Conservation (phyloP, 2,888 invertebrate genomes). For the Diadegma fenestrale region DNA sequence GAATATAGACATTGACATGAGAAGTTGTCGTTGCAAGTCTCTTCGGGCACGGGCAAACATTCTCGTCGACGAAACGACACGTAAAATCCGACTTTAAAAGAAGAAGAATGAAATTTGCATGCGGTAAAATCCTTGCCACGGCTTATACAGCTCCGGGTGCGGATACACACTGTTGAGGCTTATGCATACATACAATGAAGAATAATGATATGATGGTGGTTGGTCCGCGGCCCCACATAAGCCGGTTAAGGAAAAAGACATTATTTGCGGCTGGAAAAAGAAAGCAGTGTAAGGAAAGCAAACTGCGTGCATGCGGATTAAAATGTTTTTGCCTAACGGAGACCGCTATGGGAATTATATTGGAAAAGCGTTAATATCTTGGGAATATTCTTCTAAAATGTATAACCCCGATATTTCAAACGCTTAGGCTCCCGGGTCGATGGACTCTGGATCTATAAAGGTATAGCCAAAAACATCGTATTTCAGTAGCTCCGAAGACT, state of each 20-base stretch:
- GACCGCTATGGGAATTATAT: background rate
- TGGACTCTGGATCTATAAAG: background rate
- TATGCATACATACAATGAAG: conserved; percentile 30
- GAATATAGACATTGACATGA: conserved; percentile 33
- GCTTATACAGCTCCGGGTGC: conserved; percentile 65
- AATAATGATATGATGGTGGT: conserved; percentile 50
- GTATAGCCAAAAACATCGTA: background rate
- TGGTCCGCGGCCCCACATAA: conserved; percentile 19
- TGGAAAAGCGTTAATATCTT: conserved; percentile 2
- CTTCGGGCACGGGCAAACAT: conserved; percentile 28
- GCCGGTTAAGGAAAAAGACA: conserved; percentile 27
- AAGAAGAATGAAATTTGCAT: conserved; percentile 81
- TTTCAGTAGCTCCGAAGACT: too few species aligned
- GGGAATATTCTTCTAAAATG: background rate
- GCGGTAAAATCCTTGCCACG: conserved; percentile 76
- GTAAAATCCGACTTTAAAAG: conserved; percentile 65
- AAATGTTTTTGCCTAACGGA: background rate
- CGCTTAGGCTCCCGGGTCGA: background rate
- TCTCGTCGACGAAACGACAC: conserved; percentile 51
- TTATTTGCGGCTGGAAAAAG: background rate
- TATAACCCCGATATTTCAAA: background rate
- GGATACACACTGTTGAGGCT: conserved; percentile 5
- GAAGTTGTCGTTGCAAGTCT: conserved; percentile 23
- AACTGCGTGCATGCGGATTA: background rate
- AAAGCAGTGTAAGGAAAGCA: background rate